Evolutionary conservation across 2,113 vertebrate species (phyloP).

Genomic region (Notarius quadriscutis): DNA sequence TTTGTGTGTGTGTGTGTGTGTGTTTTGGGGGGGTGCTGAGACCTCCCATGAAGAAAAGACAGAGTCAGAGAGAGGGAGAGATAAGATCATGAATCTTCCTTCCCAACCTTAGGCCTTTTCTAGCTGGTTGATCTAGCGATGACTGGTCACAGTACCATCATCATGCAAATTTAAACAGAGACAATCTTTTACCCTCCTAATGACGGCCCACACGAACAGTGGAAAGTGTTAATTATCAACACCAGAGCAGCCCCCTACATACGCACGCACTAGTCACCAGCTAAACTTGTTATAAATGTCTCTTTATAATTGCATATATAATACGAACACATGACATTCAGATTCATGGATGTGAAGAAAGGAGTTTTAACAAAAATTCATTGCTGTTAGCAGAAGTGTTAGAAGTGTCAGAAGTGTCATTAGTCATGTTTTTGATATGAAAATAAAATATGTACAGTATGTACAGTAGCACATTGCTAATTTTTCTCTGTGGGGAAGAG

Average conservation of each 20-base stretch:
- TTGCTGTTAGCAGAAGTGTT: neutral
- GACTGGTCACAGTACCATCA: constrained; percentile 60
- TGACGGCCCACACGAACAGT: constrained; percentile 51
- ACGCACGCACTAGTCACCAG: neutral
- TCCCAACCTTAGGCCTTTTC: constrained; percentile 46
- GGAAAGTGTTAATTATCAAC: constrained; percentile 56
- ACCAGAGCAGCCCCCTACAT: constrained; percentile 42
- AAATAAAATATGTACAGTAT: neutral
- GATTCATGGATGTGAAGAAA: neutral
- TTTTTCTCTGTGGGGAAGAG: neutral
- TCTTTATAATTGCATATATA: constrained; percentile 17
- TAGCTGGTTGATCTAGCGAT: constrained; percentile 57
- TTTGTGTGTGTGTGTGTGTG: neutral
- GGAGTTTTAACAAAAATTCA: neutral
- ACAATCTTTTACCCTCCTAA: constrained; percentile 58
- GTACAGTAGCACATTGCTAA: neutral
- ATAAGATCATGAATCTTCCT: constrained; percentile 55
- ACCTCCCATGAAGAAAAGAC: constrained; percentile 54
- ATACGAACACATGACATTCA: constrained; percentile 5
- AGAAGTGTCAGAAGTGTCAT: neutral
- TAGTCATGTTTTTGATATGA: neutral
- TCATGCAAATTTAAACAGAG: constrained; percentile 65
- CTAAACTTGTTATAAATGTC: constrained; percentile 38
- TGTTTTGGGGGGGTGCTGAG: constrained; percentile 1
- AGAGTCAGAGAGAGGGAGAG: constrained; percentile 4